phyloP scores from a whole-genome alignment of 1,140 invertebrate genomes.

The Pogonomyrmex californicus region DNA sequence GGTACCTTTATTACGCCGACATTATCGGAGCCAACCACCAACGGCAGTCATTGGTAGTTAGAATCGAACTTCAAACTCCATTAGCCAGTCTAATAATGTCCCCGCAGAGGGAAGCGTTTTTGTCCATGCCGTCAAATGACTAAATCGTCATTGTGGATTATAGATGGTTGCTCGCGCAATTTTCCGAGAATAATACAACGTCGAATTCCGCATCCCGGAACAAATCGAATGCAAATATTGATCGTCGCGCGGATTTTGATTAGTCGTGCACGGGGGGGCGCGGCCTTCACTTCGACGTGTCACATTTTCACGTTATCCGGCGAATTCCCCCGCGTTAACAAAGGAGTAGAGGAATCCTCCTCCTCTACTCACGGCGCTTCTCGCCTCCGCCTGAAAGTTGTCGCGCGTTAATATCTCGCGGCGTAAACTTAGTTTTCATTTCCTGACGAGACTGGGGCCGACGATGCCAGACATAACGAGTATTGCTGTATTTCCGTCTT shows the following conservation, averaged over 20 bases:
- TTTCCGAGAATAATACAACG: conserved; percentile 64
- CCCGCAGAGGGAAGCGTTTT: conserved; percentile 47
- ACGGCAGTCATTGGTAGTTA: conserved; percentile 57
- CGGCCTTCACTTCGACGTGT: conserved; percentile 40
- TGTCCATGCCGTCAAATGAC: conserved; percentile 31
- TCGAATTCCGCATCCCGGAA: conserved; percentile 1
- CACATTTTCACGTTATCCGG: conserved; percentile 55
- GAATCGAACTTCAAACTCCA: conserved; percentile 64
- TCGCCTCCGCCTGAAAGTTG: conserved; percentile 4
- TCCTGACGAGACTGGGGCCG: conserved; percentile 16
- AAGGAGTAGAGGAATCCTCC: conserved; percentile 23
- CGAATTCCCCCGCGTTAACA: conserved; percentile 58
- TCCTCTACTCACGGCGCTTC: neutral
- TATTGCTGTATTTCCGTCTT: neutral
- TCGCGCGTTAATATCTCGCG: conserved; percentile 44
- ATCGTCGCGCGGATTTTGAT: conserved; percentile 43
- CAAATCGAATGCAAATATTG: conserved; percentile 68
- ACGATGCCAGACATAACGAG: conserved; percentile 6
- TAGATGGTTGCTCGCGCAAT: conserved; percentile 31
- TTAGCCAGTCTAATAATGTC: conserved; percentile 65
- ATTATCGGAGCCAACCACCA: conserved; percentile 31
- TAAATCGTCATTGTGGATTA: conserved; percentile 52
- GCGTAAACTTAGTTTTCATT: conserved; percentile 65
- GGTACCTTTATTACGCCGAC: conserved; percentile 58
- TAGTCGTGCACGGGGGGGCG: neutral